A percentile compares a stretch with the other conserved stretches of the same genome.
These are phyloP conservation scores for Tarsius wallacei DNA, from an alignment of 2,797 vertebrate genomes.

Conservation along the genomic window DNA sequence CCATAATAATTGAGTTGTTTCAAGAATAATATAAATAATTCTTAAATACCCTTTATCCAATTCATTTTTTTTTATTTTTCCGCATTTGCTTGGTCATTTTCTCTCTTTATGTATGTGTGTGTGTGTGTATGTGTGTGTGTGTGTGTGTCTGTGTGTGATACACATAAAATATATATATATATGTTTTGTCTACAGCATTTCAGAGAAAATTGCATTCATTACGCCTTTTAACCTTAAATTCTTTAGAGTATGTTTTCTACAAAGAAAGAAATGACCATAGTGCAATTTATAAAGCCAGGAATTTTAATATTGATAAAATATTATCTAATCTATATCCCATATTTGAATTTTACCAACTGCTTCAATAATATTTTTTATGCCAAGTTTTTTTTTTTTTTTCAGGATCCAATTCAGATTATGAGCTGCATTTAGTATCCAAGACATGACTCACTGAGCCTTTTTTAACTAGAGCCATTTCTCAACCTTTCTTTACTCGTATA, in stretches of 20 bases:
- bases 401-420: neutral
- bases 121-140: neutral
- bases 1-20: neutral
- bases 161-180: neutral
- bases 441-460: neutral
- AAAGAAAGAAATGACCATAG: neutral
- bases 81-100: neutral
- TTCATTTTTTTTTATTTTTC: neutral
- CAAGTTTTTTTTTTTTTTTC: neutral
- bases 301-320: neutral
- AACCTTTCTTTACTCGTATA: neutral
- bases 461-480: neutral
- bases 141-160: too few relatives aligned
- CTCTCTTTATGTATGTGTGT: neutral
- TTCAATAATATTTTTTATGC: neutral
- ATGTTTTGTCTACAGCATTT: constrained; percentile 12
- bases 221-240: neutral
- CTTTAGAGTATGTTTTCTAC: neutral
- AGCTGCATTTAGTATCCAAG: neutral
- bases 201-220: neutral
- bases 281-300: neutral
- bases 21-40: neutral
- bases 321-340: neutral
- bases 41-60: neutral
- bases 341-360: neutral